Conservation (phyloP, 2,888 invertebrate genomes). For the Zele albiditarsus region DNA sequence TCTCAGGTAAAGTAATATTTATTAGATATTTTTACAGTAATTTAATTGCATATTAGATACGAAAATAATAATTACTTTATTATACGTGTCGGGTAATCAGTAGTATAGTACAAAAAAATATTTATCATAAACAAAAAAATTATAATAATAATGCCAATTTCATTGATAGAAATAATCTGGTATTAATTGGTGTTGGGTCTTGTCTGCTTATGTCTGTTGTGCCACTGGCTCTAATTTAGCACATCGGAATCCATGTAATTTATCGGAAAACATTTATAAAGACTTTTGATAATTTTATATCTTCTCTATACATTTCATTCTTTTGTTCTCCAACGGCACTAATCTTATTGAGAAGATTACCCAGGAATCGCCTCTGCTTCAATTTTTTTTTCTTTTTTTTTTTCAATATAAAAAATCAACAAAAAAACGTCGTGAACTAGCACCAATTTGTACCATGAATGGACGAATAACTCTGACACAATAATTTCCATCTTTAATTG, state of each 20-base stretch:
- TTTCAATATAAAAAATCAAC: background rate
- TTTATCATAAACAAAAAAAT: conserved; percentile 19
- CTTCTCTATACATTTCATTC: background rate
- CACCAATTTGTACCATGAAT: conserved; percentile 58
- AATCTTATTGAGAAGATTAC: background rate
- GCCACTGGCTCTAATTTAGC: conserved; percentile 51
- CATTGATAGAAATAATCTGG: conserved; percentile 53
- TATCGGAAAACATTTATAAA: conserved; percentile 16
- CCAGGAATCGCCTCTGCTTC: background rate
- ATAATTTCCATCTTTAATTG: background rate
- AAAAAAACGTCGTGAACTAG: conserved; percentile 38
- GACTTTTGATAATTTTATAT: conserved; percentile 20
- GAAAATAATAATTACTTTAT: background rate
- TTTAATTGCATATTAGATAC: conserved; percentile 14
- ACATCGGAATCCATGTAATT: conserved; percentile 22
- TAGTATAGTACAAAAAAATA: conserved; percentile 23
- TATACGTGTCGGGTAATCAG: conserved; percentile 28
- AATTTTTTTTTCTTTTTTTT: background rate
- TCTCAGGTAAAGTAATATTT: conserved; percentile 79
- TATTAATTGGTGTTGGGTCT: conserved; percentile 66
- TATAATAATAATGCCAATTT: conserved; percentile 42
- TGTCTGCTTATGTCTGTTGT: conserved; percentile 63
- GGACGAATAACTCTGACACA: background rate
- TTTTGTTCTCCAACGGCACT: background rate
- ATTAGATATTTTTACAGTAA: background rate